Evolutionary conservation across 2,888 invertebrate species (phyloP), one percentile per base, ranked within the genome.

Genomic region (Acronicta psi): DNA sequence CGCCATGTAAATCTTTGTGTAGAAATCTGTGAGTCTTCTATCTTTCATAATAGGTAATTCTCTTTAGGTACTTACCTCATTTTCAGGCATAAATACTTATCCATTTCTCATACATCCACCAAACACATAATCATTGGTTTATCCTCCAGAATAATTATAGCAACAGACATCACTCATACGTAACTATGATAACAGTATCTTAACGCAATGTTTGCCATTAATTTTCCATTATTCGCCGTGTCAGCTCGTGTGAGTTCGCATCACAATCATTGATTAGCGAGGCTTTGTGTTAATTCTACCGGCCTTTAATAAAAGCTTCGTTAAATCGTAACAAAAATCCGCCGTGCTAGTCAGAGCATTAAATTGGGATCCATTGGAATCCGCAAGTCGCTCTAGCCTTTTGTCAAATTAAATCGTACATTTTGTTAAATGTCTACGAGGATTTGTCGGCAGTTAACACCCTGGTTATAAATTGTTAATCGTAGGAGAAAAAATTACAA

Each of bases 351-450:
- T 4, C 47, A 18, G 36, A 52, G 38, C 42, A 52, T 49, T 55
- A 31, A 41, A 59, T 52, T 64, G 37, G 36, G 23, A 49, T 52
- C 16, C 55, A 43, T 29, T 43, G 47, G 25, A 49, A 43, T 43
- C 29, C 31, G 6, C 42, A 38, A 17, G 34, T 14, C 45, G 25
- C 31, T 51, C 17, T 8, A 18, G 45, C 9, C 29, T 41, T 46
- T 51, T 55, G 31, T 64, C 42, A 55, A 52, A 63, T 63, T 50
- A 47, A 69, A 50, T 49, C 38, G 43, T 40, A 42, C 47, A 37
- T 55, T 60, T 42, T 46, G 31, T 41, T 52, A 37, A 69, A 50
- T 41, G 14, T 49, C 25, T 44, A 11, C 31, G 23, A 41, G 17
- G 37, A 49, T 44, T 53, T 25, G 9, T 13, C 16, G n/a, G 13